phyloP scores from a whole-genome alignment of 2,113 vertebrate genomes.

The Hyperopisus bebe region DNA sequence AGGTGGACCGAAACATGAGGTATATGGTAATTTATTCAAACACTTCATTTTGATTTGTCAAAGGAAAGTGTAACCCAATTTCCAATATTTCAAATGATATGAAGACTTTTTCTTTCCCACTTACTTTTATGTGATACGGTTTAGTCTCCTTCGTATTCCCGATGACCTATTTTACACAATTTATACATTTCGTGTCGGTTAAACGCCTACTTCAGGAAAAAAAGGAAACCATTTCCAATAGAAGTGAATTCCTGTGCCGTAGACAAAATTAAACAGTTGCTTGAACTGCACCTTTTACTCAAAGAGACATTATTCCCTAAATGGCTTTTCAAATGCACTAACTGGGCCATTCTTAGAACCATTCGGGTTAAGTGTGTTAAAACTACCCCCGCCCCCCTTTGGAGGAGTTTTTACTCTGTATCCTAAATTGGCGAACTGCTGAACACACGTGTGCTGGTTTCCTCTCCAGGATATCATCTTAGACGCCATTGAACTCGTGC shows the following conservation, averaged over 20 bases:
- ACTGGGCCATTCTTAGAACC: neutral
- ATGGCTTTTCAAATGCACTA: neutral
- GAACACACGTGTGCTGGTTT: neutral
- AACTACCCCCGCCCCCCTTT: neutral
- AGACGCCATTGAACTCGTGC: neutral
- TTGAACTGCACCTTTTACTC: neutral
- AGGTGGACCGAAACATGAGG: neutral
- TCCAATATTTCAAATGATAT: neutral
- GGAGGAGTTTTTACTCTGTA: neutral
- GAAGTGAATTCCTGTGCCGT: neutral
- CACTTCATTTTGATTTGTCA: constrained; percentile 15
- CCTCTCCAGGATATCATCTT: neutral
- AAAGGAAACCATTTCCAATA: neutral
- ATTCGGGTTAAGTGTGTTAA: neutral
- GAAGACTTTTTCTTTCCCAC: neutral
- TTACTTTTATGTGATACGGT: neutral
- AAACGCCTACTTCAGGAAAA: neutral
- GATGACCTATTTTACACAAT: neutral
- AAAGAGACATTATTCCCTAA: neutral
- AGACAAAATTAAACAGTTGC: neutral
- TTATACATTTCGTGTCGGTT: neutral
- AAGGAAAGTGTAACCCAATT: neutral
- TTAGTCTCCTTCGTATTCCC: neutral
- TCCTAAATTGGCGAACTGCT: neutral
- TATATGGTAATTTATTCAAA: constrained; percentile 9